Percentiles rank a stretch among this genome's conserved stretches.
Conservation (phyloP, 2,888 invertebrate species). For the Stenodema calcarata region DNA sequence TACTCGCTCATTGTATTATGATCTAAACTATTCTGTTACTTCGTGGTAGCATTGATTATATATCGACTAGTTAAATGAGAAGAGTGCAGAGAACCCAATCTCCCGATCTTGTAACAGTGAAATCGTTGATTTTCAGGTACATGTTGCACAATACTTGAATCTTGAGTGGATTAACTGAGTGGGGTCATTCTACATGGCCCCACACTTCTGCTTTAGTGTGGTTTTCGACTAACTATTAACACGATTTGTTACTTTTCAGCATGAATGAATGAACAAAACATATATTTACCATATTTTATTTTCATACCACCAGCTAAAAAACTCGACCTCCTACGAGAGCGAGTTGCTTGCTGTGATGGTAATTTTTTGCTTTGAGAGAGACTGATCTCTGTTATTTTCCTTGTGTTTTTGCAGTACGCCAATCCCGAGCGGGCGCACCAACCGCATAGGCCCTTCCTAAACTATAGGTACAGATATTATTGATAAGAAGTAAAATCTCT, state of each 20-base stretch:
- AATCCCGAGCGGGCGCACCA: conserved; percentile 86
- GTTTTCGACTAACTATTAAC: conserved; percentile 24
- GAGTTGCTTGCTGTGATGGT: conserved; percentile 13
- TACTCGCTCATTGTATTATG: neutral
- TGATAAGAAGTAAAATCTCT: neutral
- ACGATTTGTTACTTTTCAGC: conserved; percentile 3
- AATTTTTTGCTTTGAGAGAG: conserved; percentile 33
- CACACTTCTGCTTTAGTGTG: neutral
- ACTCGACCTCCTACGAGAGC: conserved; percentile 52
- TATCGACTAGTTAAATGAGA: no score
- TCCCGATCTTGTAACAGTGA: no score
- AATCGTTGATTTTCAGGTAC: neutral
- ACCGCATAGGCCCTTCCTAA: conserved; percentile 68
- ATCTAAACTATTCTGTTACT: neutral
- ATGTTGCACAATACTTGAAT: neutral
- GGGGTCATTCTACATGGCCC: neutral
- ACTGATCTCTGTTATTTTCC: conserved; percentile 38
- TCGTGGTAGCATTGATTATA: no score
- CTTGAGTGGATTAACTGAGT: neutral
- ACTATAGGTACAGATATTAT: conserved; percentile 54
- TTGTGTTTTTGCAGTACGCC: conserved; percentile 79
- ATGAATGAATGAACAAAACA: neutral
- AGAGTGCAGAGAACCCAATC: no score
- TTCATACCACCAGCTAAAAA: neutral
- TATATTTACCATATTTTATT: neutral